Percentiles rank a stretch among this genome's conserved stretches.
Evolutionary conservation across 2,797 vertebrate genomes (phyloP).

Genomic region (Periophthalmus magnuspinnatus): DNA sequence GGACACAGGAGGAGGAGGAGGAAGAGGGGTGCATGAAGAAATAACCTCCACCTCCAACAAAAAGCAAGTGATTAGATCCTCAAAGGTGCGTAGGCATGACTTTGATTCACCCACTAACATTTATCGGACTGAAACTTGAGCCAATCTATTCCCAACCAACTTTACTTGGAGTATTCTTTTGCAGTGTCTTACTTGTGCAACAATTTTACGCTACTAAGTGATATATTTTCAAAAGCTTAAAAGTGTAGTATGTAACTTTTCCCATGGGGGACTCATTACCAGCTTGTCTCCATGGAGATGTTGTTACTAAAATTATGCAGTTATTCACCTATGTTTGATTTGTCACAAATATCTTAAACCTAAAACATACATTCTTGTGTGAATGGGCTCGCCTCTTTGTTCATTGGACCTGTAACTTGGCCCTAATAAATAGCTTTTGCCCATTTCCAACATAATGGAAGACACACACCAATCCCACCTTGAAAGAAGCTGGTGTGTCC

Average conservation of each 20-base stretch:
- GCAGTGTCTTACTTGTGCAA: not conserved
- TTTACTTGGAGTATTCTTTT: not conserved
- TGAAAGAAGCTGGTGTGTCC: slow-evolving; percentile 1
- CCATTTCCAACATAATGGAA: not conserved
- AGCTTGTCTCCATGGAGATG: no score
- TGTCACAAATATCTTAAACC: no score
- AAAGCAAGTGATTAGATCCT: not conserved
- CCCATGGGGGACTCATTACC: no score
- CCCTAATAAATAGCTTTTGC: not conserved
- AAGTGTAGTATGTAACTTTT: no score
- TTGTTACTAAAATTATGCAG: no score
- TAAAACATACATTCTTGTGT: no score
- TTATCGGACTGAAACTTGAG: not conserved
- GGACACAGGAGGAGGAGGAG: slow-evolving; percentile 4
- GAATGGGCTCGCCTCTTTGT: no score
- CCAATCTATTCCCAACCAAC: not conserved
- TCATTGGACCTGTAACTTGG: no score
- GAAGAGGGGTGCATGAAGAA: not conserved
- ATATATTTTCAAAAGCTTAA: no score
- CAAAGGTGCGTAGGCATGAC: not conserved
- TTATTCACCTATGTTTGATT: no score
- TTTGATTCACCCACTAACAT: not conserved
- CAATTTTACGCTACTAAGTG: no score
- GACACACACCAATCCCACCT: not conserved
- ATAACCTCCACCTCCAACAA: slow-evolving; percentile 1